Base-by-base conservation (phyloP, 2,888 invertebrate species). In the Camponotus fellah region DNA sequence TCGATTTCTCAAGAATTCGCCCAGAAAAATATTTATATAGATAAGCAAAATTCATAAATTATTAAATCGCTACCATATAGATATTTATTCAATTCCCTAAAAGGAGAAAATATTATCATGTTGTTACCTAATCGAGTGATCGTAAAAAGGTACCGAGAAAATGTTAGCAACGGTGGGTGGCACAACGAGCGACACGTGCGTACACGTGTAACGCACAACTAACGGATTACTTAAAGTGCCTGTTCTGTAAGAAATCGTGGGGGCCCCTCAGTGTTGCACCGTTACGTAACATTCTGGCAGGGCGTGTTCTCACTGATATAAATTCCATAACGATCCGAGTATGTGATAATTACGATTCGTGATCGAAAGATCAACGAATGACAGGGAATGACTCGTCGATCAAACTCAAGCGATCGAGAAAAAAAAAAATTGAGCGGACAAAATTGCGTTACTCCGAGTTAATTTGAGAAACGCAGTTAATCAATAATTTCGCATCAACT, bases 271-370 rank as follows among this genome's bases (percentile, higher is more conserved):
- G 88, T 80, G 69, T 76, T 84, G 85, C 88, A 87, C 88, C 83
- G 90, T 92, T 92, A 91, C 89, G 91, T 88, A 91, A 92, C 88
- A 74, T 82, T 76, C 74, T 69, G 85, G 83, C 83, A 86, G 89
- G 92, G 91, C 89, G 91, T 91, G 91, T 91, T 89, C 87, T 82
- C 76, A 85, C 85, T 86, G 91, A 92, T 92, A 92, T 92, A 92
- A 92, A 93, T 93, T 92, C 92, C 92, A 91, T 92, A 92, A 91
- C 89, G 90, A 92, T 92, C 90, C 84, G 85, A 85, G 87, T 86
- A 77, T 65, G 89, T 83, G 89, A 92, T 92, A 92, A 92, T 91
- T 91, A 87, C 76, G 83, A 88, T 75, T 87, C 79, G 77, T 77
- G 86, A 87, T 88, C 85, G 87, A 76, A 84, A 72, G 85, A 83